Conservation (phyloP, 2,797 vertebrate genomes). For the Anguilla marmorata region DNA sequence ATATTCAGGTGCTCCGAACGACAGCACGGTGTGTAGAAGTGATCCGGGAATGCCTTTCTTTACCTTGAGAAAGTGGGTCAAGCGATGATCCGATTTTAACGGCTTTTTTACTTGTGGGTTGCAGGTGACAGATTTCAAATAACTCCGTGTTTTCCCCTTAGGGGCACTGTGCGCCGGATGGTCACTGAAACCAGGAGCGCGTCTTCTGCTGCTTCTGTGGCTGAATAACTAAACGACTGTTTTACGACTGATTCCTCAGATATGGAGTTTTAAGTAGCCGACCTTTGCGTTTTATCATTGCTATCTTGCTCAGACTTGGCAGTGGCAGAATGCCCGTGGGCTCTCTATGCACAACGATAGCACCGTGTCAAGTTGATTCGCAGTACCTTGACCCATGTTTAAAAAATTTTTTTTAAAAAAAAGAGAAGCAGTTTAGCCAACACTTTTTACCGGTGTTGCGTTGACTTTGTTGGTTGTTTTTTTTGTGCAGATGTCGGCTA, state of each 20-base stretch:
- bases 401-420: not conserved
- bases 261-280: slow-evolving; percentile 40
- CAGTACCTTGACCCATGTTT: not conserved
- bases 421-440: not conserved
- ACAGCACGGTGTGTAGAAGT: not conserved
- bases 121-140: slow-evolving; percentile 10
- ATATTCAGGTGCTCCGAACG: not conserved
- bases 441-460: not conserved
- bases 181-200: slow-evolving; percentile 49
- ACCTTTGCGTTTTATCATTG: slow-evolving; percentile 17
- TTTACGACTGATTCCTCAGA: slow-evolving; percentile 25
- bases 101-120: slow-evolving; percentile 34
- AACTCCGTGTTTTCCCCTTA: not conserved
- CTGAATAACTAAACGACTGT: slow-evolving; percentile 49
- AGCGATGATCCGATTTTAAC: slow-evolving; percentile 41
- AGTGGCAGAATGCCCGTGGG: slow-evolving; percentile 16
- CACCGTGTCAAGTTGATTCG: not conserved
- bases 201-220: slow-evolving; percentile 39
- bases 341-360: slow-evolving; percentile 14
- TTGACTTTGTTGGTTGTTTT: slow-evolving; percentile 11
- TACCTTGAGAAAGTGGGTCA: not conserved
- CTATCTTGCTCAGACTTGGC: slow-evolving; percentile 30
- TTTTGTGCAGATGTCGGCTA: not conserved
- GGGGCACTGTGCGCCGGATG: slow-evolving; percentile 44
- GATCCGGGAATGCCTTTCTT: slow-evolving; percentile 32